These are phyloP conservation scores for Conus ventricosus DNA, from an alignment of 1,140 invertebrate species.

Conservation along the genomic window DNA sequence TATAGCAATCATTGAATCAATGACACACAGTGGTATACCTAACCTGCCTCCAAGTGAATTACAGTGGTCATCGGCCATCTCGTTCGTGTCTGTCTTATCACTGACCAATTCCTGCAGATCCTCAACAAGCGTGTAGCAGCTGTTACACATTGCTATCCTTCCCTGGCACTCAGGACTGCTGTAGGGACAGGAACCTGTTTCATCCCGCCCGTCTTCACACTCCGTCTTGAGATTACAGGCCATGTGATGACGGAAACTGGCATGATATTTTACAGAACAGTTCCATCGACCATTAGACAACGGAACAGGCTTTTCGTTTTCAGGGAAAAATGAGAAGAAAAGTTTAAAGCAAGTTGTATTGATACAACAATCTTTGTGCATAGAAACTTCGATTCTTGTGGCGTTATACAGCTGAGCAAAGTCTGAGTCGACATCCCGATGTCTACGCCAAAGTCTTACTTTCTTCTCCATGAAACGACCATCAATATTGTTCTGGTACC, in stretches of 20 bases:
- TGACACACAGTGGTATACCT: neutral
- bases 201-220: conserved; percentile 14
- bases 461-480: no score
- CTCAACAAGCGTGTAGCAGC: neutral
- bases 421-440: neutral
- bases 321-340: neutral
- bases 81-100: no score
- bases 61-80: neutral
- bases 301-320: neutral
- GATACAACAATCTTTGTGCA: no score
- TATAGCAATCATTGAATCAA: neutral
- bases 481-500: no score
- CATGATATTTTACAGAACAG: conserved; percentile 4
- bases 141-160: conserved; percentile 1
- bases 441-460: no score
- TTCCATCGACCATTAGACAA: neutral
- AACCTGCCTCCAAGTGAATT: neutral
- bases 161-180: conserved; percentile 20
- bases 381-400: neutral
- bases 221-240: conserved; percentile 17
- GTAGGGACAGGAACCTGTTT: neutral
- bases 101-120: neutral
- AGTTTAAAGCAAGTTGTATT: neutral
- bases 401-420: neutral
- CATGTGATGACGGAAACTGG: conserved; percentile 16